These are phyloP conservation scores for Astyanax mexicanus DNA, from an alignment of 2,797 vertebrate genomes.

Conservation along the genomic window DNA sequence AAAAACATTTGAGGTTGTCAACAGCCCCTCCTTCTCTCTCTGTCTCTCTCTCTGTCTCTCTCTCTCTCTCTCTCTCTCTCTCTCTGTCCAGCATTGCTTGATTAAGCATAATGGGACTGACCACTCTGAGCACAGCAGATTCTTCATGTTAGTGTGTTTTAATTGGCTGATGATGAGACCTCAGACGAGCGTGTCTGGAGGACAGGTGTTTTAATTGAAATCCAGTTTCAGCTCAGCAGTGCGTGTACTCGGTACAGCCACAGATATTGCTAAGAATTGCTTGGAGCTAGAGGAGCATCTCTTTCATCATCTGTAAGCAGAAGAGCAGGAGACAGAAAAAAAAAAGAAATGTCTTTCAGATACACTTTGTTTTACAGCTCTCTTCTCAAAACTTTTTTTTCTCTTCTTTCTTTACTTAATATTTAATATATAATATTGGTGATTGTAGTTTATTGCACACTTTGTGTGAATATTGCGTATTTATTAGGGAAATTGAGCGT, in stretches of 20 bases:
- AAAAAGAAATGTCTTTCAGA: neutral
- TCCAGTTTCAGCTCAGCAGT: conserved; percentile 14
- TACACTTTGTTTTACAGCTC: neutral
- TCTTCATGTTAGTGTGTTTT: neutral
- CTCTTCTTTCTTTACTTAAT: neutral
- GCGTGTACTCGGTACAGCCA: neutral
- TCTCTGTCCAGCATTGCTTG: too few species aligned
- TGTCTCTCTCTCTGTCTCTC: neutral
- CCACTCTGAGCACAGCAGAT: neutral
- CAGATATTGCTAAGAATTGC: neutral
- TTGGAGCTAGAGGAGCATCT: conserved; percentile 4
- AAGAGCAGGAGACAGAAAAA: neutral
- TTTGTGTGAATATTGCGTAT: neutral
- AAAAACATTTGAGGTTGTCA: neutral
- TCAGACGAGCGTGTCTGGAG: neutral
- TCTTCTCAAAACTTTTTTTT: too few species aligned
- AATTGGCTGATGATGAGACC: conserved; percentile 5
- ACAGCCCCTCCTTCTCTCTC: neutral
- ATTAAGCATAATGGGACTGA: neutral
- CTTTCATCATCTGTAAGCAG: neutral
- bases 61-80: neutral
- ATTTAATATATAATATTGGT: too few species aligned
- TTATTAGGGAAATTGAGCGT: neutral
- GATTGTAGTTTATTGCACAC: too few species aligned
- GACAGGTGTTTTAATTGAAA: conserved; percentile 34